These are phyloP conservation scores for Petrocephalus schoutedeni DNA, from an alignment of 2,797 vertebrate species.

Conservation along the genomic window DNA sequence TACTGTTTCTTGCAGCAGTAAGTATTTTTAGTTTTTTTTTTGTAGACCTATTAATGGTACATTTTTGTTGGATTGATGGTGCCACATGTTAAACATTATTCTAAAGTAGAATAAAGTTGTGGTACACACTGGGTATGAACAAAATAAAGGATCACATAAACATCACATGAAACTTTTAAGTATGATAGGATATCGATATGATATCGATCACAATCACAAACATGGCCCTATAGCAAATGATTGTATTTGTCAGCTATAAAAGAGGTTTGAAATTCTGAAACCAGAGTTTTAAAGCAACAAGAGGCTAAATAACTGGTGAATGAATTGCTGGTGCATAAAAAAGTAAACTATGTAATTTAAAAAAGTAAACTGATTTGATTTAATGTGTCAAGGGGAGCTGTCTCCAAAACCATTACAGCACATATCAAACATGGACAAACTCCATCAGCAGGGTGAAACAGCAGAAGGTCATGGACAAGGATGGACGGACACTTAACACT, in stretches of 20 bases:
- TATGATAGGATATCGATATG: too few species aligned
- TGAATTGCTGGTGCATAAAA: not conserved
- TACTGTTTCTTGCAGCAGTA: not conserved
- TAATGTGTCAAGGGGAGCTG: not conserved
- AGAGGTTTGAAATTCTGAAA: not conserved
- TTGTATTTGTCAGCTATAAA: not conserved
- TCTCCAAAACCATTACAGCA: not conserved
- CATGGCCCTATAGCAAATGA: not conserved
- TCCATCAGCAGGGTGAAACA: not conserved
- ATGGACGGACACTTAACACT: not conserved
- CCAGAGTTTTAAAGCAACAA: not conserved
- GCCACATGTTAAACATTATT: not conserved
- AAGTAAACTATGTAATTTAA: too few species aligned
- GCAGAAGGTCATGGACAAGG: not conserved
- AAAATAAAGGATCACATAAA: not conserved
- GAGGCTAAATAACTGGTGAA: not conserved
- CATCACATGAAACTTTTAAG: not conserved
- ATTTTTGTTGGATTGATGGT: not conserved
- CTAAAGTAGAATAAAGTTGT: not conserved
- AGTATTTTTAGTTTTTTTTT: not conserved
- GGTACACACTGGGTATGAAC: not conserved
- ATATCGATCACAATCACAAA: too few species aligned
- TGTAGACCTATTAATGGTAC: not conserved
- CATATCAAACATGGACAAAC: not conserved
- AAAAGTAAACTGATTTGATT: not conserved